Conservation (phyloP, 2,113 vertebrate genomes). For the Rallus limicola region DNA sequence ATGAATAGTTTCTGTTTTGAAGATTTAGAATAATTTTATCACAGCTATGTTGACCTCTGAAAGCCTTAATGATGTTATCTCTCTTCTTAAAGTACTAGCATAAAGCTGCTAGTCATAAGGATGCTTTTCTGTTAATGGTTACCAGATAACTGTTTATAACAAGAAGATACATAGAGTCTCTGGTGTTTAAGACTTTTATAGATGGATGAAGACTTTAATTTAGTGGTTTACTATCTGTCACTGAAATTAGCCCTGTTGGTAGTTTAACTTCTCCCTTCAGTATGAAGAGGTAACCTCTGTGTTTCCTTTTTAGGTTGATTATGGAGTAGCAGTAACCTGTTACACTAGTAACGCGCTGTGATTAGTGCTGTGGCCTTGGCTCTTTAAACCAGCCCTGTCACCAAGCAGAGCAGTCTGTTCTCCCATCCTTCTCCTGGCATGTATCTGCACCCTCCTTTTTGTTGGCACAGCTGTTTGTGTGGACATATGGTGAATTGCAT, state of each 20-base stretch:
- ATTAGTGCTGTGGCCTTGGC: neutral
- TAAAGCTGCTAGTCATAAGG: neutral
- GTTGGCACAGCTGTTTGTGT: neutral
- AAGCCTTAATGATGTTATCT: neutral
- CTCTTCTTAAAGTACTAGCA: neutral
- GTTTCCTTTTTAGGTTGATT: slow-evolving; percentile 17
- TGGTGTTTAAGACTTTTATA: neutral
- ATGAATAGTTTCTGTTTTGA: neutral
- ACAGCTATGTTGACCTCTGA: neutral
- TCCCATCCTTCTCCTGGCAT: neutral
- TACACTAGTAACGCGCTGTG: fast-evolving
- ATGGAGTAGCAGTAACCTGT: neutral
- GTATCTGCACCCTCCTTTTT: neutral
- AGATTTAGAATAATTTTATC: neutral
- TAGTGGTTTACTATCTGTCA: slow-evolving; percentile 23
- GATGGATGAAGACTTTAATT: neutral
- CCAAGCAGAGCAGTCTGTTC: neutral
- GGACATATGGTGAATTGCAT: neutral
- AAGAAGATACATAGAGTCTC: neutral
- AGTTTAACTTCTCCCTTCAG: neutral
- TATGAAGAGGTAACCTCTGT: neutral
- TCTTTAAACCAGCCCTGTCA: neutral
- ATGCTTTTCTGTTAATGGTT: neutral
- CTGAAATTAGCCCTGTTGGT: neutral
- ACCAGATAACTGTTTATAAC: neutral